Percentiles rank a stretch among this genome's conserved stretches.
These are phyloP conservation scores for Onychostruthus taczanowskii DNA, from an alignment of 2,113 vertebrate genomes.

Conservation along the genomic window DNA sequence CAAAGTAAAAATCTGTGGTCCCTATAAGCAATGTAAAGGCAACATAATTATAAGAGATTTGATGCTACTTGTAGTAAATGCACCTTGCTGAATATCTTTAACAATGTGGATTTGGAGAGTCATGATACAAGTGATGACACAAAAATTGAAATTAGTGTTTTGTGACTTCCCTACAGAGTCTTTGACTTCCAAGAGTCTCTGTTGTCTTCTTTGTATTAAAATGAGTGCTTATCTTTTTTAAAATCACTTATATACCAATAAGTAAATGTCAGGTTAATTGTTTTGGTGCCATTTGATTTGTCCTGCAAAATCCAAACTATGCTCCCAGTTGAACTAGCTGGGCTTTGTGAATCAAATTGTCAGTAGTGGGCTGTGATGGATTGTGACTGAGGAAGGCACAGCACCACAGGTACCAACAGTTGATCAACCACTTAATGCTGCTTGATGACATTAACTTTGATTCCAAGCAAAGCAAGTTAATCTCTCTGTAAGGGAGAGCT, in stretches of 20 bases:
- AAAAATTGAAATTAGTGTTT: not conserved
- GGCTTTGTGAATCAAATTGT: not conserved
- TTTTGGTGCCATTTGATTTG: not conserved
- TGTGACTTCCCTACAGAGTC: not conserved
- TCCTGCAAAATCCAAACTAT: not conserved
- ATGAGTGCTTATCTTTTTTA: not conserved
- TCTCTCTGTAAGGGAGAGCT: not conserved
- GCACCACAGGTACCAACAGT: not conserved
- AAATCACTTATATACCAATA: not conserved
- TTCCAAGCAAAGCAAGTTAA: constrained; percentile 19
- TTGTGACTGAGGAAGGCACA: not conserved
- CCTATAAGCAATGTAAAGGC: not conserved
- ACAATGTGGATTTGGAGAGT: not conserved
- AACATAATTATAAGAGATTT: not conserved
- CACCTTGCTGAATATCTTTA: not conserved
- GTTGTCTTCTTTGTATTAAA: not conserved
- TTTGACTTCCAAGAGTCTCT: not conserved
- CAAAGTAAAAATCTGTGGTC: not conserved
- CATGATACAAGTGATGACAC: not conserved
- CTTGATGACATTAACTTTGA: not conserved
- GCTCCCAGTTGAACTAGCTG: not conserved
- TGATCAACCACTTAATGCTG: not conserved
- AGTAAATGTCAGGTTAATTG: not conserved
- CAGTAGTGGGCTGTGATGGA: not conserved
- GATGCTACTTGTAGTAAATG: not conserved